Conservation (phyloP, 2,888 invertebrate genomes). For the Leucophenga montana region DNA sequence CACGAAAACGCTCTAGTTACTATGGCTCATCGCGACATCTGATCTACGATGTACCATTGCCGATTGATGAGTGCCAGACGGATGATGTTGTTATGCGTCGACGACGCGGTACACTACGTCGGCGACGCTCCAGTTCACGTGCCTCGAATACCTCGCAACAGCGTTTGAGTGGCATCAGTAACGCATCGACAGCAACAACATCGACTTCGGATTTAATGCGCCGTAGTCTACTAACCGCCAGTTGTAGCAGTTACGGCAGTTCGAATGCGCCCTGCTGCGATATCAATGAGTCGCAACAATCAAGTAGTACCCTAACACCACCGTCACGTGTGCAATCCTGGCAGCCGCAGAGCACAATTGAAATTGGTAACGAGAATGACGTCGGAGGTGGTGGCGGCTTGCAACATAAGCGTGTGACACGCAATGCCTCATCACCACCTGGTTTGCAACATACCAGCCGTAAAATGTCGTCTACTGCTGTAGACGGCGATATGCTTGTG, state of each 20-base stretch:
- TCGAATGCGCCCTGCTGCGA: constrained; percentile 51
- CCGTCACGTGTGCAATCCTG: constrained; percentile 67
- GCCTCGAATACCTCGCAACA: constrained; percentile 54
- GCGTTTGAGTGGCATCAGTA: constrained; percentile 62
- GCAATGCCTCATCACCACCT: constrained; percentile 75
- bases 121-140: constrained; percentile 48
- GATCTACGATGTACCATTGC: constrained; percentile 78
- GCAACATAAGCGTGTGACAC: constrained; percentile 71
- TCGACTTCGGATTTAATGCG: constrained; percentile 50
- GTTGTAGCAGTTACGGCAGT: constrained; percentile 61
- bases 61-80: constrained; percentile 77
- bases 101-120: constrained; percentile 51
- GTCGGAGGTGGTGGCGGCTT: background rate
- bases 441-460: constrained; percentile 50
- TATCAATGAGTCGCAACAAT: constrained; percentile 25
- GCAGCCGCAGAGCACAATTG: constrained; percentile 58
- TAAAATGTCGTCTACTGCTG: constrained; percentile 37
- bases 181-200: constrained; percentile 56
- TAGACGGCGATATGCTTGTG: background rate
- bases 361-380: background rate
- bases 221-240: constrained; percentile 61
- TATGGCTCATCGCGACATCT: constrained; percentile 77
- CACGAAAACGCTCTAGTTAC: constrained; percentile 73
- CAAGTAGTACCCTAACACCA: constrained; percentile 6
- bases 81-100: constrained; percentile 73